Conservation (phyloP, 1,140 invertebrate species). For the Brachionus angularis region DNA sequence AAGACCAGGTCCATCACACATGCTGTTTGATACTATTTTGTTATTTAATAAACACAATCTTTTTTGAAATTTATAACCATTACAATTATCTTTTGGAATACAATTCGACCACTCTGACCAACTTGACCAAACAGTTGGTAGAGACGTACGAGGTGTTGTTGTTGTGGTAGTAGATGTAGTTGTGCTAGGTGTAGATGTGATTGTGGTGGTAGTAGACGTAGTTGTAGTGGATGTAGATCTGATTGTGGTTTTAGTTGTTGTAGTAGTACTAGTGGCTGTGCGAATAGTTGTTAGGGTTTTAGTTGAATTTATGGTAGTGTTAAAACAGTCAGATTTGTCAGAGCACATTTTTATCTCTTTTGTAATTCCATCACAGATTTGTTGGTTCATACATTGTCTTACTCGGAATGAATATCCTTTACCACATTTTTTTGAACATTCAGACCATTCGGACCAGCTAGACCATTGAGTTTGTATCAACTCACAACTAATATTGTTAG, state of each 20-base stretch:
- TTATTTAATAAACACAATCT: constrained; percentile 18
- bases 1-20: not conserved
- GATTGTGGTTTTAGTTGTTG: too few species aligned
- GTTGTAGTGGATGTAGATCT: too few species aligned
- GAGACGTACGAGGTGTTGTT: too few species aligned
- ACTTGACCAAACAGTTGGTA: not conserved
- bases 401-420: not conserved
- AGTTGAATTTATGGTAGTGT: too few species aligned
- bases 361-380: not conserved
- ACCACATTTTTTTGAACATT: constrained; percentile 22
- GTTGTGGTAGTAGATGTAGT: too few species aligned
- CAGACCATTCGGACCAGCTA: constrained; percentile 23
- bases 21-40: not conserved
- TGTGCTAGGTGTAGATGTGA: too few species aligned
- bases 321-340: constrained; percentile 5
- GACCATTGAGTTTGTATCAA: constrained; percentile 15
- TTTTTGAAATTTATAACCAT: not conserved
- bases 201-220: too few species aligned
- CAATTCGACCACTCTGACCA: constrained; percentile 40
- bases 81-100: constrained; percentile 9
- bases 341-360: constrained; percentile 9
- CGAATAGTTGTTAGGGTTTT: too few species aligned
- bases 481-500: not conserved
- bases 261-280: too few species aligned
- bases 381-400: not conserved